Conservation (phyloP, 2,797 vertebrate genomes). For the Crax fasciolata region DNA sequence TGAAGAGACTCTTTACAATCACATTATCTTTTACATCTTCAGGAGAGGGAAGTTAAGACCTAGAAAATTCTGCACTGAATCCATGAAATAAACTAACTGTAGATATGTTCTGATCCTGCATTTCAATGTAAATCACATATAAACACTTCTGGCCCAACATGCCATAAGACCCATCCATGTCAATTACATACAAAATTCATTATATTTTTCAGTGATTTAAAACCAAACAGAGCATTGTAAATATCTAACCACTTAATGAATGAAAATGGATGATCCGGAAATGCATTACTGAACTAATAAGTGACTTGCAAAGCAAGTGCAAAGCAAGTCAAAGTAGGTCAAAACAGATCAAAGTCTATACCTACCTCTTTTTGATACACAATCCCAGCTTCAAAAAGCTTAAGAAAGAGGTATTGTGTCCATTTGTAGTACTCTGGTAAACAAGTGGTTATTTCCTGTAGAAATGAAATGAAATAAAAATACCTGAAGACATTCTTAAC, state of each 20-base stretch:
- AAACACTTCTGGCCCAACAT: not conserved
- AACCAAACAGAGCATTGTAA: not conserved
- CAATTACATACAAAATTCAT: not conserved
- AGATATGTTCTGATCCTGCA: not conserved
- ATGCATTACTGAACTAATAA: not conserved
- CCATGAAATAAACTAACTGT: not conserved
- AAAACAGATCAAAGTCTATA: not conserved
- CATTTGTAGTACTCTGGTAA: conserved; percentile 96
- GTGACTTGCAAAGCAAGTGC: not conserved
- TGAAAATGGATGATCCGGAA: not conserved
- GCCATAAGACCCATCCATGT: not conserved
- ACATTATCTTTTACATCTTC: not conserved
- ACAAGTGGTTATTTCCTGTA: conserved; percentile 95
- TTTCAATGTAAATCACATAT: not conserved
- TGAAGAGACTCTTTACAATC: not conserved
- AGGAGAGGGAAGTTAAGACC: not conserved
- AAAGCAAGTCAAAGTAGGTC: not conserved
- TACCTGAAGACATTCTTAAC: not conserved
- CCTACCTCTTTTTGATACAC: conserved; percentile 97
- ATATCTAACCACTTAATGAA: not conserved
- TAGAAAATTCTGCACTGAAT: not conserved
- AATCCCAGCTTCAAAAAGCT: conserved; percentile 92
- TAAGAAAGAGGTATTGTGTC: conserved; percentile 96
- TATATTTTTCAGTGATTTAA: not conserved
- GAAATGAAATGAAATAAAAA: conserved; percentile 29